Percentiles rank a stretch among this genome's conserved stretches.
These are phyloP conservation scores for Takifugu rubripes DNA, from an alignment of 2,797 vertebrate species.

Conservation along the genomic window DNA sequence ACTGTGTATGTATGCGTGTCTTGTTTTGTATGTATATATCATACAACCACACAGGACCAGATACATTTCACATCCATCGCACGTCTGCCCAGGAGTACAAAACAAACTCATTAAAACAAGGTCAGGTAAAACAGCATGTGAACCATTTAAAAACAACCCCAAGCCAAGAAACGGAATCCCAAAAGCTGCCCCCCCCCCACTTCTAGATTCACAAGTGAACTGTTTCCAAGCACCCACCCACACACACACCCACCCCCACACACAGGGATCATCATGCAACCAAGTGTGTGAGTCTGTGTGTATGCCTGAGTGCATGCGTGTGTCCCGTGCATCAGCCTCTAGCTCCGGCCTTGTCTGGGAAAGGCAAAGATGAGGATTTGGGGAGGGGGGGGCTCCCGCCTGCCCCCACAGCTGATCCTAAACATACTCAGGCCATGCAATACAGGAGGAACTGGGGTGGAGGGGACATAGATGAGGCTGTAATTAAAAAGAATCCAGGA, in stretches of 20 bases:
- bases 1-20: conserved; percentile 73
- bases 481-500: conserved; percentile 33
- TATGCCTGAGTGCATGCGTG: conserved; percentile 13
- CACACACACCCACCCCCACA: conserved; percentile 66
- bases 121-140: conserved; percentile 56
- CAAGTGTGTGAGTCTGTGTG: conserved; percentile 39
- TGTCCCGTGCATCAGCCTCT: not conserved
- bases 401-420: conserved; percentile 71
- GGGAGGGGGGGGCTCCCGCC: conserved; percentile 19
- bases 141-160: conserved; percentile 67
- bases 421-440: conserved; percentile 93
- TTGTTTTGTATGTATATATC: conserved; percentile 72
- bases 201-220: conserved; percentile 39
- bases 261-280: conserved; percentile 73
- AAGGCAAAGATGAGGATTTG: conserved; percentile 40
- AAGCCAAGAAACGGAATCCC: conserved; percentile 41
- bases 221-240: conserved; percentile 70
- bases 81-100: conserved; percentile 55
- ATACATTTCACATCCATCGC: conserved; percentile 67
- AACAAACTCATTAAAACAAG: conserved; percentile 46
- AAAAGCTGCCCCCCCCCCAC: conserved; percentile 22
- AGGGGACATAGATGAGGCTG: conserved; percentile 29
- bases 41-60: conserved; percentile 76
- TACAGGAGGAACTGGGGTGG: conserved; percentile 60
- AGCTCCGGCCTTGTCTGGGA: conserved; percentile 67